Evolutionary conservation across 2,797 vertebrate genomes (phyloP).

Genomic region (Falco biarmicus): DNA sequence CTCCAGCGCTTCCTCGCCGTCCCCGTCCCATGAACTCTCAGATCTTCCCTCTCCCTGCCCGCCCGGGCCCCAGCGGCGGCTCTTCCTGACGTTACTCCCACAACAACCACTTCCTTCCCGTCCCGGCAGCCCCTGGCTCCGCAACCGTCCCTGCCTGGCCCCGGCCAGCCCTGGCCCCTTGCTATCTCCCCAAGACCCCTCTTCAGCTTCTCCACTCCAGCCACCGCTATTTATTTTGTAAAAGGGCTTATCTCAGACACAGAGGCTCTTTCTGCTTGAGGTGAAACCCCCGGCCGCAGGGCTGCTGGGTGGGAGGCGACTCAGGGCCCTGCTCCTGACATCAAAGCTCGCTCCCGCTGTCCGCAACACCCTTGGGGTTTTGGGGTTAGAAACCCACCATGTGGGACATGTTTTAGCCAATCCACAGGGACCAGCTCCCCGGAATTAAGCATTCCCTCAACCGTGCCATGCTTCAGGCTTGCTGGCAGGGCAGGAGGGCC

Average conservation of each 20-base stretch:
- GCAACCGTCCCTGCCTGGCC: not conserved
- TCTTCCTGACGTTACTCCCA: constrained; percentile 62
- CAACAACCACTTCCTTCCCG: constrained; percentile 14
- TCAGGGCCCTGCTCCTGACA: accelerated
- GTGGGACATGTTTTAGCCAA: not conserved
- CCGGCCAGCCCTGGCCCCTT: not conserved
- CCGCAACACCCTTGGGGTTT: not conserved
- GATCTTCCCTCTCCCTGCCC: not conserved
- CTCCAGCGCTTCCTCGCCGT: accelerated
- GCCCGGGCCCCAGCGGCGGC: not conserved
- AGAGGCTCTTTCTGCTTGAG: not conserved
- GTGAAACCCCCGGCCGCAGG: accelerated
- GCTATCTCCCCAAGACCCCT: not conserved
- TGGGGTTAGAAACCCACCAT: not conserved
- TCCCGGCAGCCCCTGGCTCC: not conserved
- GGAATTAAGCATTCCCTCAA: not conserved
- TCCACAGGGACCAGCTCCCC: accelerated
- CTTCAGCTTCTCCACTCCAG: not conserved
- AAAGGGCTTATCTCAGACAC: not conserved
- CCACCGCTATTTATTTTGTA: not conserved
- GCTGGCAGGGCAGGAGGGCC: not conserved
- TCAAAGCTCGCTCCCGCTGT: not conserved
- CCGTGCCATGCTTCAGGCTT: accelerated
- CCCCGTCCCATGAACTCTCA: not conserved
- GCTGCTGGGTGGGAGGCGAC: not conserved